phyloP scores from a whole-genome alignment of 1,140 invertebrate species.

The Drosophila novamexicana region DNA sequence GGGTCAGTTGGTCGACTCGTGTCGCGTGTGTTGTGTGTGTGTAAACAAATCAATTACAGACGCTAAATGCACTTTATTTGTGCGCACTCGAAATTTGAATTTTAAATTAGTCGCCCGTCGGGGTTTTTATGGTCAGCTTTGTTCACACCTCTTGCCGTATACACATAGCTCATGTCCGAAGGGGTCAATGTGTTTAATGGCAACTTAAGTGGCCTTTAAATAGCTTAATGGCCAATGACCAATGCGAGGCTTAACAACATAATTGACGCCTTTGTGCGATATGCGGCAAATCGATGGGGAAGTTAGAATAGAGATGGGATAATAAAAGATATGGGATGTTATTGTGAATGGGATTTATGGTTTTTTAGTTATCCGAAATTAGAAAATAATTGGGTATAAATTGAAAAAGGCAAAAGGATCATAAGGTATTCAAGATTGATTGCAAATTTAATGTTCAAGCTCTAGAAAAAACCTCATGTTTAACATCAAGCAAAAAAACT shows the following conservation, averaged over 20 bases:
- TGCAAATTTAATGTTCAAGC: no score
- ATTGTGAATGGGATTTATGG: not conserved
- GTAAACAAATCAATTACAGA: constrained; percentile 77
- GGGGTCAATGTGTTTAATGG: constrained; percentile 62
- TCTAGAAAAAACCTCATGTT: not conserved
- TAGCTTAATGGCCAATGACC: constrained; percentile 30
- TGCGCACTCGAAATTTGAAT: constrained; percentile 67
- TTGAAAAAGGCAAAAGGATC: no score
- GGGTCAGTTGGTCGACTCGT: constrained; percentile 43
- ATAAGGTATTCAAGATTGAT: no score
- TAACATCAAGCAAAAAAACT: not conserved
- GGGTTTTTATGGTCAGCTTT: constrained; percentile 49
- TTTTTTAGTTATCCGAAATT: no score
- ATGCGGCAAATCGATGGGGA: constrained; percentile 9
- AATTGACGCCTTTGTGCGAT: constrained; percentile 35
- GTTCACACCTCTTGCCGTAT: constrained; percentile 57
- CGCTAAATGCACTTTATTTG: constrained; percentile 70
- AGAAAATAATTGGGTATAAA: no score
- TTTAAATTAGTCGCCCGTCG: constrained; percentile 63
- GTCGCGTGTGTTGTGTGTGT: constrained; percentile 61
- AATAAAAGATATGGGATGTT: not conserved
- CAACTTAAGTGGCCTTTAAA: constrained; percentile 58
- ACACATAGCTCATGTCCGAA: constrained; percentile 17
- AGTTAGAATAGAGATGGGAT: not conserved
- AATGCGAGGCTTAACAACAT: constrained; percentile 30